phyloP scores from a whole-genome alignment of 2,888 invertebrate species.

The Buathra laborator region DNA sequence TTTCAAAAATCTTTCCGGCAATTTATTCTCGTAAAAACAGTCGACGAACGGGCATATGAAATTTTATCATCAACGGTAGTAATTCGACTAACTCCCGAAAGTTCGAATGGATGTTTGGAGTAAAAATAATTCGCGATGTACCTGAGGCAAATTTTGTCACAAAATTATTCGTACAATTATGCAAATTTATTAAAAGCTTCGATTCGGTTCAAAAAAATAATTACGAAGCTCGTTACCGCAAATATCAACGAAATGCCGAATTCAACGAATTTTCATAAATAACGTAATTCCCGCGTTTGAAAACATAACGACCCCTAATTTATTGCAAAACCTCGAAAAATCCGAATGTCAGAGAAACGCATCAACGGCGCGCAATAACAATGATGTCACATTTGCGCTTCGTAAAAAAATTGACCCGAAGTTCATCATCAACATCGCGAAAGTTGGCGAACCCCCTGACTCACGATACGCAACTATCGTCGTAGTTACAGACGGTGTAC shows the following conservation, averaged over 20 bases:
- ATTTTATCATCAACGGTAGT: neutral
- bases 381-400: neutral
- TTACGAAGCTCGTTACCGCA: neutral
- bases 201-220: no score
- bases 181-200: no score
- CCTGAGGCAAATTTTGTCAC: no score
- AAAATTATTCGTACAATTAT: no score
- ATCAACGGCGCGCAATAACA: neutral
- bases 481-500: neutral
- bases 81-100: neutral
- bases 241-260: neutral
- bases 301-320: neutral
- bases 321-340: neutral
- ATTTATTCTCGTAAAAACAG: no score
- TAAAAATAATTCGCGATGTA: no score
- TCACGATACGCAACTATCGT: conserved; percentile 4
- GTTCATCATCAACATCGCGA: conserved; percentile 68
- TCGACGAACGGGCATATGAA: neutral
- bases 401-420: conserved; percentile 66
- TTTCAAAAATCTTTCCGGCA: neutral
- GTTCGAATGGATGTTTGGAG: no score
- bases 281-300: neutral
- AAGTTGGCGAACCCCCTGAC: neutral
- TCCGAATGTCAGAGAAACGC: neutral
- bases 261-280: neutral